Conservation (phyloP, 1,140 invertebrate genomes). For the Anthonomus grandis region DNA sequence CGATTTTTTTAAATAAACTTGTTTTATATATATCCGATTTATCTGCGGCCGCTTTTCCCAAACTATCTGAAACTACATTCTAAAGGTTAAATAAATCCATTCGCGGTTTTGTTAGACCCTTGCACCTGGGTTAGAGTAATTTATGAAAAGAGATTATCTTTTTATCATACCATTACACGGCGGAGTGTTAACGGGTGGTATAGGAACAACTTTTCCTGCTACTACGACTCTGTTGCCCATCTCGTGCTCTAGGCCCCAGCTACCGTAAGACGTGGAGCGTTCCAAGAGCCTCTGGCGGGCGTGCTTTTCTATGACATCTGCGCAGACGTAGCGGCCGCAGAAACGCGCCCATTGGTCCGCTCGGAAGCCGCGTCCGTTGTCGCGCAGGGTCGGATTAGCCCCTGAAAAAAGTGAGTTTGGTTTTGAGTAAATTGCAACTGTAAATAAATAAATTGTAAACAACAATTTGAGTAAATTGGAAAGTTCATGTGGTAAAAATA, state of each 20-base stretch:
- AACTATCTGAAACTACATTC: background rate
- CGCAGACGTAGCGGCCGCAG: conserved; percentile 71
- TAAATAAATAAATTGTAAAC: too few species aligned
- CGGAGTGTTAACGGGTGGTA: conserved; percentile 35
- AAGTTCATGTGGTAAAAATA: too few species aligned
- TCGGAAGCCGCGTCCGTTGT: conserved; percentile 65
- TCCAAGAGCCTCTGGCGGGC: conserved; percentile 58
- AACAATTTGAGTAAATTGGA: too few species aligned
- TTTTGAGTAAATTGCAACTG: too few species aligned
- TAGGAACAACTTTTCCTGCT: conserved; percentile 52
- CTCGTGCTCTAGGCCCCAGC: conserved; percentile 60
- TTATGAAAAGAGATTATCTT: too few species aligned
- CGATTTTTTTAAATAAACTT: too few species aligned
- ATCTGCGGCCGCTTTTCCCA: too few species aligned
- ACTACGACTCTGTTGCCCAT: conserved; percentile 52
- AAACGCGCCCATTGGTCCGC: conserved; percentile 78
- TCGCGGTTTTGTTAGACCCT: background rate
- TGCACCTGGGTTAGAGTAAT: background rate
- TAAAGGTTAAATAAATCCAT: background rate
- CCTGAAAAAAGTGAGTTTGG: conserved; percentile 55
- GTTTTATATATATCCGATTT: too few species aligned
- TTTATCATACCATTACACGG: conserved; percentile 34
- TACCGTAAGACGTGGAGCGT: conserved; percentile 54
- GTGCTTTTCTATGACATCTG: conserved; percentile 71
- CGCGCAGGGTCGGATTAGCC: conserved; percentile 68